Conservation (phyloP, 2,797 vertebrate genomes). For the Novumbra hubbsi region DNA sequence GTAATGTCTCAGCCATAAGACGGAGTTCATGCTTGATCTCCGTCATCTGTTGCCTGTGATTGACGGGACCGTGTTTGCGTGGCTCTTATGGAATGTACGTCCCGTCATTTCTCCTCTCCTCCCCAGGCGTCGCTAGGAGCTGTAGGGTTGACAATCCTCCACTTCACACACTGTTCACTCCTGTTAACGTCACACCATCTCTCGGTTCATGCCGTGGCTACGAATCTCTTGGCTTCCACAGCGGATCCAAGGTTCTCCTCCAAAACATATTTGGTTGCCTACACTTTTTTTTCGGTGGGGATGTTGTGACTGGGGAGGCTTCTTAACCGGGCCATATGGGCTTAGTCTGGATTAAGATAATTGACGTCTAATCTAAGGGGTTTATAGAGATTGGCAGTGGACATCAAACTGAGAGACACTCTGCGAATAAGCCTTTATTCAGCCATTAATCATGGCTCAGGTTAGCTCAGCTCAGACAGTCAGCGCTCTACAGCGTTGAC, state of each 20-base stretch:
- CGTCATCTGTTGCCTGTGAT: background rate
- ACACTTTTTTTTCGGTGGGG: background rate
- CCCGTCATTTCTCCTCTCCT: background rate
- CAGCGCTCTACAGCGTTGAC: background rate
- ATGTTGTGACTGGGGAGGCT: background rate
- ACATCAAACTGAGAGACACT: conserved; percentile 37
- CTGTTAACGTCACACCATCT: background rate
- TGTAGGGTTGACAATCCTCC: background rate
- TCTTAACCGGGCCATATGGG: conserved; percentile 18
- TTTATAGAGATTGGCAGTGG: conserved; percentile 35
- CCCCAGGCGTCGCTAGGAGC: background rate
- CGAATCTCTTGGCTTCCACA: background rate
- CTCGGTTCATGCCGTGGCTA: background rate
- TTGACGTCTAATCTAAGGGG: conserved; percentile 31
- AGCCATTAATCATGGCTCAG: conserved; percentile 28
- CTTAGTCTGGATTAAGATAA: conserved; percentile 22
- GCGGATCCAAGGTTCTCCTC: too few relatives aligned
- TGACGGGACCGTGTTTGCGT: background rate
- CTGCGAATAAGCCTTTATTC: conserved; percentile 39
- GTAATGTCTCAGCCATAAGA: background rate
- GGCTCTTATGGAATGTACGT: background rate
- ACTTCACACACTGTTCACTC: background rate
- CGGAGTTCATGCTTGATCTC: background rate
- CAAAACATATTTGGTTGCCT: background rate
- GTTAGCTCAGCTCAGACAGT: conserved; percentile 13